Evolutionary conservation across 2,113 vertebrate species (phyloP).

Genomic region (Oreochromis tanganicae): DNA sequence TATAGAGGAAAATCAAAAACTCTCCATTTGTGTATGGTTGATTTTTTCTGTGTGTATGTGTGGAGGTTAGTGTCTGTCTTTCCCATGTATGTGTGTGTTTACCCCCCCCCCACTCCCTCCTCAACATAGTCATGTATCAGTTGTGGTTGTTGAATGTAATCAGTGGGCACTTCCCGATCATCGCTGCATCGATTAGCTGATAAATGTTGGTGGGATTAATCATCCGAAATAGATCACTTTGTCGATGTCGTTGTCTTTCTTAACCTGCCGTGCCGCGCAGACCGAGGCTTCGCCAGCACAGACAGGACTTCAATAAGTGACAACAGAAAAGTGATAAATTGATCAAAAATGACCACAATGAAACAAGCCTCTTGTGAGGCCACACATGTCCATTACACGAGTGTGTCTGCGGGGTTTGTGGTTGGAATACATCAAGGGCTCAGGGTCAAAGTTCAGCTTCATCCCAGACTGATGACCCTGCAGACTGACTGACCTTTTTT

Average conservation of each 20-base stretch:
- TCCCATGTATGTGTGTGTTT: neutral
- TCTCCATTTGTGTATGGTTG: neutral
- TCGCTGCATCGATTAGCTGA: conserved; percentile 60
- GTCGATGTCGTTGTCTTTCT: neutral
- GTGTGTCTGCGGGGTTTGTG: conserved; percentile 64
- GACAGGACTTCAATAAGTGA: conserved; percentile 60
- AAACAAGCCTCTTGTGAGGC: conserved; percentile 56
- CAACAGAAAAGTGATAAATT: conserved; percentile 67
- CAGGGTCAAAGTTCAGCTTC: conserved; percentile 71
- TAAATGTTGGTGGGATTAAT: conserved; percentile 47
- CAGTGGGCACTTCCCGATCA: conserved; percentile 49
- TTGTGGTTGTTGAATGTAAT: conserved; percentile 40
- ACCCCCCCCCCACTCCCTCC: neutral
- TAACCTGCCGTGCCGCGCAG: neutral
- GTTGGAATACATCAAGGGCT: conserved; percentile 73
- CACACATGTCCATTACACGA: conserved; percentile 63
- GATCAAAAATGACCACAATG: conserved; percentile 69
- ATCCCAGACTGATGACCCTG: conserved; percentile 77
- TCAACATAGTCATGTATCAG: neutral
- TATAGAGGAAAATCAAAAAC: neutral
- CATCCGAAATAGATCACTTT: conserved; percentile 15
- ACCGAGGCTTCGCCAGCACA: neutral
- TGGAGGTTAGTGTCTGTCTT: neutral
- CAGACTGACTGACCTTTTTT: conserved; percentile 70
- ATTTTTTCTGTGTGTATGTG: neutral